Evolutionary conservation across 1,140 invertebrate species (phyloP).

Genomic region (Ctenoplectra terminalis): DNA sequence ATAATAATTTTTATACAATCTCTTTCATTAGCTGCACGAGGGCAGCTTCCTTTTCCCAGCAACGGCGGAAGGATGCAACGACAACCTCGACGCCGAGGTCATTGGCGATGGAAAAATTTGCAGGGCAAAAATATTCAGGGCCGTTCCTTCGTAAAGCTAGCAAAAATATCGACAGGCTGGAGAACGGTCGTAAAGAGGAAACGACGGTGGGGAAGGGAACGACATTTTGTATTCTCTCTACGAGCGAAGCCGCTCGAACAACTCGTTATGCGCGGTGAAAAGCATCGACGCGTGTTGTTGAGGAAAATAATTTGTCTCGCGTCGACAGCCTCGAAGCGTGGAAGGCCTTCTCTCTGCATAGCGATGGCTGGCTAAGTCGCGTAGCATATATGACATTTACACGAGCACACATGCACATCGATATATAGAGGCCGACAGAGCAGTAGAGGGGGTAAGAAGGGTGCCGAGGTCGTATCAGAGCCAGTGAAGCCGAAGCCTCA

Average conservation of each 20-base stretch:
- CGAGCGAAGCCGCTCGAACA: constrained; percentile 37
- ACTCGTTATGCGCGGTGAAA: constrained; percentile 54
- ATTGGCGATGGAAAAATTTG: constrained; percentile 22
- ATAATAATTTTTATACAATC: constrained; percentile 5
- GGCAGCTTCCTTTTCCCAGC: background rate
- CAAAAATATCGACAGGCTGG: constrained; percentile 27
- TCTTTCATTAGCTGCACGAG: background rate
- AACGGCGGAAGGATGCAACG: background rate
- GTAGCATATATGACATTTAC: constrained; percentile 64
- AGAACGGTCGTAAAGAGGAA: constrained; percentile 3
- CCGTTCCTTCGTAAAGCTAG: constrained; percentile 2
- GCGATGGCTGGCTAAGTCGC: constrained; percentile 44
- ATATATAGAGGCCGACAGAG: constrained; percentile 20
- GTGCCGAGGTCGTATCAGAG: constrained; percentile 72
- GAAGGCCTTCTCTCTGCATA: constrained; percentile 35
- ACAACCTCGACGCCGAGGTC: constrained; percentile 18
- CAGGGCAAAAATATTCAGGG: constrained; percentile 30
- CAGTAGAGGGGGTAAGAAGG: constrained; percentile 39
- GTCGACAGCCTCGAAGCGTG: constrained; percentile 52
- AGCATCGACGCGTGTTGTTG: constrained; percentile 55
- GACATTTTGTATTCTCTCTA: constrained; percentile 33
- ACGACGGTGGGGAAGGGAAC: background rate
- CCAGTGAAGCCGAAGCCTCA: constrained; percentile 76
- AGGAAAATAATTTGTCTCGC: constrained; percentile 68
- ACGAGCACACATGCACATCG: constrained; percentile 46